Conservation (phyloP, 2,797 vertebrate genomes). For the Parotocinclus haroldoi region DNA sequence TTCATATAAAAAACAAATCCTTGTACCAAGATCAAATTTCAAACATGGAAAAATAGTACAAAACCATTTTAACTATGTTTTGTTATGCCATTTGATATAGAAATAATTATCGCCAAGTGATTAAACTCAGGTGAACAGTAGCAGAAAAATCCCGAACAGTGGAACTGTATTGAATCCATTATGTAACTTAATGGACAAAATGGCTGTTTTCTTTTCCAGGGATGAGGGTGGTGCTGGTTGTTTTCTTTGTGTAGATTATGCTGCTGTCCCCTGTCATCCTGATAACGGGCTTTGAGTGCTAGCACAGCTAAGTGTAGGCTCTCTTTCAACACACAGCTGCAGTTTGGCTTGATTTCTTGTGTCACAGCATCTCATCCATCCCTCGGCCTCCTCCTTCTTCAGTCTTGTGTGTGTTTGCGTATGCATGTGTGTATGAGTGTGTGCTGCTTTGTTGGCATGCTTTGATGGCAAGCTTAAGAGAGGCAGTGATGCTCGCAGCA, state of each 20-base stretch:
- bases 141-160: no score
- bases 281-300: constrained; percentile 33
- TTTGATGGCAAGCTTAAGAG: constrained; percentile 3
- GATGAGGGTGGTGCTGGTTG: background rate
- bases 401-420: constrained; percentile 8
- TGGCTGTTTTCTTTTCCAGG: no score
- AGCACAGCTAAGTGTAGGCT: constrained; percentile 59
- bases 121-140: no score
- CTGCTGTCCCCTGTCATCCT: background rate
- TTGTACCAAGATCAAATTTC: no score
- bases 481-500: constrained; percentile 38
- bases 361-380: constrained; percentile 48
- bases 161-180: no score
- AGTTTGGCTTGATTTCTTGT: constrained; percentile 55
- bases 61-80: no score
- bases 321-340: constrained; percentile 55
- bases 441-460: background rate
- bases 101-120: no score
- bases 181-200: no score
- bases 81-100: no score
- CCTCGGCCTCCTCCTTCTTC: constrained; percentile 20
- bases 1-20: no score
- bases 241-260: constrained; percentile 9
- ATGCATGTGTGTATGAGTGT: no score
- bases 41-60: no score